Conservation (phyloP, 2,888 invertebrate species). For the Stenoptilia bipunctidactyla region DNA sequence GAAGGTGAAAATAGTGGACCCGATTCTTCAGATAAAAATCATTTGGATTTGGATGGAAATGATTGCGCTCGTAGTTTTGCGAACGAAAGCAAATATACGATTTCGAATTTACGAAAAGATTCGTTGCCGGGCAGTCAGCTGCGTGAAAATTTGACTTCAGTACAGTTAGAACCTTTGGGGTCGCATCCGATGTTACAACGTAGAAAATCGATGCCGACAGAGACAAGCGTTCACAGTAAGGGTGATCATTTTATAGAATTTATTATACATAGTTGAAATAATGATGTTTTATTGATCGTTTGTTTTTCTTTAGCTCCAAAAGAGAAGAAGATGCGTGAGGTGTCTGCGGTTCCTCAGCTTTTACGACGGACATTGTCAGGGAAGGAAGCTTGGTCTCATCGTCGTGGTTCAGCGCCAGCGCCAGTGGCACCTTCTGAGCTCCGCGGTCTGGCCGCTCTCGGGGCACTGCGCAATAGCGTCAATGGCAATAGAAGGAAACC, state of each 20-base stretch:
- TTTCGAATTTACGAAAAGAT: neutral
- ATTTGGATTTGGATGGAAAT: slow-evolving; percentile 19
- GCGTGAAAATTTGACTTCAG: slow-evolving; percentile 35
- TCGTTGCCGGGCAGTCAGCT: slow-evolving; percentile 32
- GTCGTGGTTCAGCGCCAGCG: slow-evolving; percentile 48
- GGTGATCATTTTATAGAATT: slow-evolving; percentile 2
- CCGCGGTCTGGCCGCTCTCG: slow-evolving; percentile 24
- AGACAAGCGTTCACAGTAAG: slow-evolving; percentile 29
- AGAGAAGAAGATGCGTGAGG: slow-evolving; percentile 37
- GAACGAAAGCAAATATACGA: slow-evolving; percentile 24
- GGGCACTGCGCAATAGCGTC: slow-evolving; percentile 27
- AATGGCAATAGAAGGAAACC: slow-evolving; percentile 35
- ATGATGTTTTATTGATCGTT: neutral
- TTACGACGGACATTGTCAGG: slow-evolving; percentile 32
- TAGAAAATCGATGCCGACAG: slow-evolving; percentile 46
- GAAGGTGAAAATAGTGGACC: slow-evolving; percentile 30
- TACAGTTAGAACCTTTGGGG: slow-evolving; percentile 26
- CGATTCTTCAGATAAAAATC: slow-evolving; percentile 23
- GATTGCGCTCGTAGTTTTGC: slow-evolving; percentile 18
- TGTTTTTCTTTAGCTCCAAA: slow-evolving; percentile 24
- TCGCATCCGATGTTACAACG: slow-evolving; percentile 28
- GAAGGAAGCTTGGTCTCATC: slow-evolving; percentile 31
- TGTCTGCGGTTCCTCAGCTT: slow-evolving; percentile 29
- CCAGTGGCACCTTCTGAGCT: slow-evolving; percentile 33
- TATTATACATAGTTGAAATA: neutral